Base-by-base conservation (phyloP, 2,888 invertebrate species). In the Clanis bilineata region DNA sequence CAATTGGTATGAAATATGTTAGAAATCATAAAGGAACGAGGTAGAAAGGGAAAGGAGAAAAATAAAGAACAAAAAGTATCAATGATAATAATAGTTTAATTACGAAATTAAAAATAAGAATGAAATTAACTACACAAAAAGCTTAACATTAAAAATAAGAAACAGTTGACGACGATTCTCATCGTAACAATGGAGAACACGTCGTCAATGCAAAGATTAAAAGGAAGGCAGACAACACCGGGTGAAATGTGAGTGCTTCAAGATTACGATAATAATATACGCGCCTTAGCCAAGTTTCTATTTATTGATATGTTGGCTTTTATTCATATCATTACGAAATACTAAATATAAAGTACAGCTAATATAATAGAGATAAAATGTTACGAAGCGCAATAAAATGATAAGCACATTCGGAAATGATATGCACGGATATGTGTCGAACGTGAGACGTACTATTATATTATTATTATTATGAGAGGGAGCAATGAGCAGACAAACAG, bases 41-140 rank as follows among this genome's bases (percentile, higher is more conserved):
- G 79, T 65, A 79, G 77, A 77, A 80, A 78, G 82, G 82, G 72
- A 76, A 79, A 74, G 78, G 78, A 76, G 70, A 69, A 72, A 88
- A 87, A 87, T 82, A 88, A 90, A 85, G 76, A 87, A 88, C 85
- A 83, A 89, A 88, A 88, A 86, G 88, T 79, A 78, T 86, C 79
- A 88, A 89, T 89, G 87, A 89, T 87, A 88, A 91, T 89, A 88
- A 88, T 88, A 88, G 85, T 90, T 92, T 92, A 90, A 90, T 90
- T 85, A 90, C 84, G 86, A 90, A 91, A 90, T 83, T 89, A 90
- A 90, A 88, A 90, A 88, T 90, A 89, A 90, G 90, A 83, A 86
- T 83, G 90, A 90, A 91, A 92, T 85, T 90, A 91, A 92, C 84
- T 90, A 90, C 90, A 90, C 90, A 88, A 85, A 87, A 88, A 87